These are phyloP conservation scores for Cervus canadensis DNA, from an alignment of 2,113 vertebrate genomes.

Conservation along the genomic window DNA sequence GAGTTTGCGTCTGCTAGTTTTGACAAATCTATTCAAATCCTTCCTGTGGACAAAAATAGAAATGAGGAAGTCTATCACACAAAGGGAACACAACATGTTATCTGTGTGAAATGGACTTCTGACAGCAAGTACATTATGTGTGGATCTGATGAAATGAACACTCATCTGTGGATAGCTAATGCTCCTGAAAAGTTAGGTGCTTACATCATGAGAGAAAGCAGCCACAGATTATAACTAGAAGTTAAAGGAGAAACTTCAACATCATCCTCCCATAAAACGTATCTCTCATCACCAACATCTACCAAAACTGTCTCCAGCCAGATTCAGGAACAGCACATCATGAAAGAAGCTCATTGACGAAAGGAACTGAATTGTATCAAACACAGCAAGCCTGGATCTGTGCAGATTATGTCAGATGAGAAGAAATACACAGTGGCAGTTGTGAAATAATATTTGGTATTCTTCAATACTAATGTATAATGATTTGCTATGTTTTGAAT, in stretches of 20 bases:
- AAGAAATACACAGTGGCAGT: slow-evolving; percentile 92
- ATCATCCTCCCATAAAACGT: slow-evolving; percentile 91
- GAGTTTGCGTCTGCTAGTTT: slow-evolving; percentile 98
- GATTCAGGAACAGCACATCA: slow-evolving; percentile 87
- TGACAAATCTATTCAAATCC: slow-evolving; percentile 95
- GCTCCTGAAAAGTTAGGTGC: slow-evolving; percentile 95
- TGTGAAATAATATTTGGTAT: slow-evolving; percentile 84
- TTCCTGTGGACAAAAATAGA: slow-evolving; percentile 84
- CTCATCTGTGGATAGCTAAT: slow-evolving; percentile 96
- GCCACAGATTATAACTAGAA: slow-evolving; percentile 91
- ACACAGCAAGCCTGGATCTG: slow-evolving; percentile 92
- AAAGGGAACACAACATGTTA: slow-evolving; percentile 96
- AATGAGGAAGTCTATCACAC: slow-evolving; percentile 99
- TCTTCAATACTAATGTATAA: neutral
- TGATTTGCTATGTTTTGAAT: neutral
- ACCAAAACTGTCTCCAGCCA: slow-evolving; percentile 89
- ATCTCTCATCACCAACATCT: slow-evolving; percentile 92
- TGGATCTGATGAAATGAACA: slow-evolving; percentile 98
- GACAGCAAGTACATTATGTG: slow-evolving; percentile 95
- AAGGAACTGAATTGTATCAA: slow-evolving; percentile 93
- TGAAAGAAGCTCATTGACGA: slow-evolving; percentile 88
- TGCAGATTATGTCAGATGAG: slow-evolving; percentile 88
- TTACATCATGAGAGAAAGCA: slow-evolving; percentile 86
- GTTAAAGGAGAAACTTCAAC: slow-evolving; percentile 93
- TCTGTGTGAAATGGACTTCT: slow-evolving; percentile 92